Conservation (phyloP, 35 echinoderm and acorn worm genomes). For the Apostichopus japonicus region DNA sequence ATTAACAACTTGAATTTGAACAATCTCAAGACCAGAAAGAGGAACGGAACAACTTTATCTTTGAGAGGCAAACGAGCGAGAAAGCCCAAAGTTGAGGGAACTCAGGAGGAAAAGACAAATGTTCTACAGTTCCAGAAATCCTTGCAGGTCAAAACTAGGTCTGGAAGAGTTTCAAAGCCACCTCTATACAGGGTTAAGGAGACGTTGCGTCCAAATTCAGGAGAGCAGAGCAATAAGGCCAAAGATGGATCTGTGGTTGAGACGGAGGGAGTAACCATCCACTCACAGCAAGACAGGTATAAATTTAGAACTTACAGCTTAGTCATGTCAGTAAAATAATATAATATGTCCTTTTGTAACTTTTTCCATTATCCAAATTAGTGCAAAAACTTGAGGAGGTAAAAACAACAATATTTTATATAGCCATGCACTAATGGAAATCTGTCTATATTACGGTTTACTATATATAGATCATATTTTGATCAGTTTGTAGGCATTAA, state of each 20-base stretch:
- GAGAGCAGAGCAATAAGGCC: constrained; percentile 20
- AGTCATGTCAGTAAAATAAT: too few species aligned
- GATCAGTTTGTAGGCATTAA: too few species aligned
- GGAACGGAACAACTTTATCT: constrained; percentile 18
- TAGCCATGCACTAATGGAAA: too few species aligned
- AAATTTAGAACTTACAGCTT: neutral
- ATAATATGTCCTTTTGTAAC: too few species aligned
- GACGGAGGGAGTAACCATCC: neutral
- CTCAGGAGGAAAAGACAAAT: constrained; percentile 53
- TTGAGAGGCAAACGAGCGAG: neutral
- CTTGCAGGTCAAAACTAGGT: constrained; percentile 76
- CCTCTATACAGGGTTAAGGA: constrained; percentile 83
- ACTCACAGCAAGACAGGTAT: neutral
- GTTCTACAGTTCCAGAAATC: constrained; percentile 61
- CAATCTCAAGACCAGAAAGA: constrained; percentile 7
- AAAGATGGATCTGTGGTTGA: neutral
- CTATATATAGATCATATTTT: too few species aligned
- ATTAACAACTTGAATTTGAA: constrained; percentile 32
- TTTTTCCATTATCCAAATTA: too few species aligned
- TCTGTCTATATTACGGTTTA: too few species aligned
- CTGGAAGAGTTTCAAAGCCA: constrained; percentile 87
- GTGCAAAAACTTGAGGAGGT: too few species aligned
- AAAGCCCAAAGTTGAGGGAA: neutral
- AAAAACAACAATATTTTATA: too few species aligned
- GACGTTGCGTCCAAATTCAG: neutral